phyloP scores from a whole-genome alignment of 2,888 invertebrate genomes.

The Belgica antarctica region DNA sequence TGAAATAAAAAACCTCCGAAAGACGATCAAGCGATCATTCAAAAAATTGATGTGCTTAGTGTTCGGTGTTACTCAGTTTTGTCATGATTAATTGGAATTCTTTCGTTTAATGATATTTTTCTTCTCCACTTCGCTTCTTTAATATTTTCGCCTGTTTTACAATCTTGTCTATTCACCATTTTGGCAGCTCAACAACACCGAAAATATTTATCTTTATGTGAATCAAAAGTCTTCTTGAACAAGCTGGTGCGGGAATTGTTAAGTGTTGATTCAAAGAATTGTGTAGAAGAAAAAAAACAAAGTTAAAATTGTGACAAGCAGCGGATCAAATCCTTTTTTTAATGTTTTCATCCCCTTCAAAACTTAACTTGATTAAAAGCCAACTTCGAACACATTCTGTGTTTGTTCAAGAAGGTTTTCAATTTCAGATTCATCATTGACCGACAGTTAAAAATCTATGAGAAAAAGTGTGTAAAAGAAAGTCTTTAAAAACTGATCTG shows the following conservation, averaged over 20 bases:
- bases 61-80: slow-evolving; percentile 7
- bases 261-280: too few species aligned
- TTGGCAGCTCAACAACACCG: neutral
- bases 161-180: neutral
- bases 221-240: neutral
- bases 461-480: neutral
- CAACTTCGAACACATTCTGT: too few species aligned
- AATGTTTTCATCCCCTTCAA: too few species aligned
- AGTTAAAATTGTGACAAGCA: too few species aligned
- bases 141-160: neutral
- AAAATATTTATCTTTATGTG: neutral
- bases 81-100: slow-evolving; percentile 42
- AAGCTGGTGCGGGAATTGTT: neutral
- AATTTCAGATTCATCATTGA: neutral
- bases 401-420: too few species aligned
- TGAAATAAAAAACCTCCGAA: neutral
- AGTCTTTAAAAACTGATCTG: slow-evolving; percentile 23
- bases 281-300: too few species aligned
- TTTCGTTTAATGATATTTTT: slow-evolving; percentile 29
- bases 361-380: too few species aligned
- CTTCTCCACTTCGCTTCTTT: neutral
- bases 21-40: slow-evolving; percentile 36
- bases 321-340: too few species aligned
- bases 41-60: slow-evolving; percentile 25
- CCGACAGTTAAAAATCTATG: neutral